A percentile compares a stretch with the other conserved stretches of the same genome.
phyloP scores from a whole-genome alignment of 2,797 vertebrate species.

The Sciurus carolinensis region DNA sequence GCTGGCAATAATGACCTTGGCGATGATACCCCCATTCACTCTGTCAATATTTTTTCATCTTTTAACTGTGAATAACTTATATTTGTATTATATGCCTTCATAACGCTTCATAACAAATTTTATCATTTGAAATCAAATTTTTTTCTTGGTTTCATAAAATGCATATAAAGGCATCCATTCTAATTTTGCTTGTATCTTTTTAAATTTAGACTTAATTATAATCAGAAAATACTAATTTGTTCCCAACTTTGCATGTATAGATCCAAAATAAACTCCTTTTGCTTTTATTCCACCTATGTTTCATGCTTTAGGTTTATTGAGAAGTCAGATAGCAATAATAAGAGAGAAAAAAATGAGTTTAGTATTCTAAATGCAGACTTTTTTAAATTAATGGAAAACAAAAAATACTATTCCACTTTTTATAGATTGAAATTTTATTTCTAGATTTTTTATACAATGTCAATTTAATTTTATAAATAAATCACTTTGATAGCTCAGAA shows the following conservation, averaged over 20 bases:
- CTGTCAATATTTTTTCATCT: neutral
- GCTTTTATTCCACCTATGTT: neutral
- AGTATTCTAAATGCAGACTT: conserved; percentile 54
- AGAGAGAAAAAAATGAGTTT: conserved; percentile 3
- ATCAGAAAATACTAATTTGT: conserved; percentile 23
- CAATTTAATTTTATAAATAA: conserved; percentile 66
- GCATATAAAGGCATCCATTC: neutral
- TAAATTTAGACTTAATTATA: conserved; percentile 3
- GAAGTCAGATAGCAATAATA: conserved; percentile 29
- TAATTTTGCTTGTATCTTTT: neutral
- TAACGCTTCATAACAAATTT: conserved; percentile 14
- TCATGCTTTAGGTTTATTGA: neutral
- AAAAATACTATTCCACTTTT: conserved; percentile 57
- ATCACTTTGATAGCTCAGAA: conserved; percentile 58
- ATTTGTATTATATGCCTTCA: neutral
- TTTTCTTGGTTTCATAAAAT: neutral
- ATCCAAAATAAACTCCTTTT: neutral
- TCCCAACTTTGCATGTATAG: neutral
- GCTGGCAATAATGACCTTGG: neutral
- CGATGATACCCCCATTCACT: neutral
- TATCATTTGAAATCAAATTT: neutral
- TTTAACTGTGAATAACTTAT: conserved; percentile 5
- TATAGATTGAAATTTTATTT: conserved; percentile 57
- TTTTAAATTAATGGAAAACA: conserved; percentile 55
- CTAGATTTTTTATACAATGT: neutral